Percentiles rank a stretch among this genome's conserved stretches.
Evolutionary conservation across 2,113 vertebrate species (phyloP).

Genomic region (Oophaga pumilio): DNA sequence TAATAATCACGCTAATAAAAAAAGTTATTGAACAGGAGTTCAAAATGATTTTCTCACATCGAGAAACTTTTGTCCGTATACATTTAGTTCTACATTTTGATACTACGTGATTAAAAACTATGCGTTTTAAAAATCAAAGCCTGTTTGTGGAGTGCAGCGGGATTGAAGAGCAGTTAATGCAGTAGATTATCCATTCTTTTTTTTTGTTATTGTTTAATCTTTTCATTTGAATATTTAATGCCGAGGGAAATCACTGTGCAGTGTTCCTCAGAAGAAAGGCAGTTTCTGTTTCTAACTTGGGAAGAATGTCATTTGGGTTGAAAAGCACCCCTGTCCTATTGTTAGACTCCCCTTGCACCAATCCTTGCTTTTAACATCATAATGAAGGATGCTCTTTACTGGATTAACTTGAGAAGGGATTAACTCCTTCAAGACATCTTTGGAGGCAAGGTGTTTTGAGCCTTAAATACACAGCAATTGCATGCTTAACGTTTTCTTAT

Average conservation of each 20-base stretch:
- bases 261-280: constrained; percentile 75
- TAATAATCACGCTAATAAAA: neutral
- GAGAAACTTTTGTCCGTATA: neutral
- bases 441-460: constrained; percentile 86
- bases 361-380: constrained; percentile 88
- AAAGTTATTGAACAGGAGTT: neutral
- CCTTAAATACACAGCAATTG: constrained; percentile 88
- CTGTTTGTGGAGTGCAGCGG: constrained; percentile 52
- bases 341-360: constrained; percentile 77
- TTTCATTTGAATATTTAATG: constrained; percentile 74
- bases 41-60: neutral
- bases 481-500: constrained; percentile 85
- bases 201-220: constrained; percentile 46
- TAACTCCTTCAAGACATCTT: constrained; percentile 87
- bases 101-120: constrained; percentile 4
- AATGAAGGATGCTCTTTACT: constrained; percentile 89
- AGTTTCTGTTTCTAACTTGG: constrained; percentile 86
- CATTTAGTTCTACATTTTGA: constrained; percentile 13
- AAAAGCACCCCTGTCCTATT: constrained; percentile 80
- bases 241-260: constrained; percentile 67
- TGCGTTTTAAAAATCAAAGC: constrained; percentile 22
- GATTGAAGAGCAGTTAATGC: constrained; percentile 62
- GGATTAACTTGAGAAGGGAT: constrained; percentile 90
- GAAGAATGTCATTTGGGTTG: constrained; percentile 80
- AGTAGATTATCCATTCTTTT: constrained; percentile 55